phyloP scores from a whole-genome alignment of 2,113 vertebrate species.

The Phrynosoma platyrhinos region DNA sequence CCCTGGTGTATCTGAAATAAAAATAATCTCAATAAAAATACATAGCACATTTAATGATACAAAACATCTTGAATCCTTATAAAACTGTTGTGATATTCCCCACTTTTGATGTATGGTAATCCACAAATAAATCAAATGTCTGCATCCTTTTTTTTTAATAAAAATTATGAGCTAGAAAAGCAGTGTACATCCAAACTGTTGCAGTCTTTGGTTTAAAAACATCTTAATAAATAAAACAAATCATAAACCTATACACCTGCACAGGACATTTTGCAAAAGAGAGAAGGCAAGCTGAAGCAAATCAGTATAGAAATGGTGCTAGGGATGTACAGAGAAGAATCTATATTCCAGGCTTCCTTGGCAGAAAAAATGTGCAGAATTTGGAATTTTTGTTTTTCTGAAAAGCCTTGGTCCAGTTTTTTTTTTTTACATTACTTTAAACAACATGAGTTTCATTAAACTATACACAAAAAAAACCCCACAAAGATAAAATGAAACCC shows the following conservation, averaged over 20 bases:
- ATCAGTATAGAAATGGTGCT: conserved; percentile 36
- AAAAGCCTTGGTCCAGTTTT: conserved; percentile 77
- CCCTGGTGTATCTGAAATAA: not conserved
- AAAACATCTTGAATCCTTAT: not conserved
- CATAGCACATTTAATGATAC: not conserved
- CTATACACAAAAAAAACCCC: conserved; percentile 52
- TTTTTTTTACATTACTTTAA: conserved; percentile 62
- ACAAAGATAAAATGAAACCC: conserved; percentile 58
- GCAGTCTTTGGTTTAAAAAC: conserved; percentile 81
- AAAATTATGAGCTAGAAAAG: conserved; percentile 63
- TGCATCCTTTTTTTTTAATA: conserved; percentile 68
- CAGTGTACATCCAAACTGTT: conserved; percentile 68
- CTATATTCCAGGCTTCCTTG: conserved; percentile 66
- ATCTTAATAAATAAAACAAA: conserved; percentile 97
- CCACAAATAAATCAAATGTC: conserved; percentile 41
- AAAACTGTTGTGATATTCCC: not conserved
- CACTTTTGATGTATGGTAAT: not conserved
- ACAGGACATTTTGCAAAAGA: conserved; percentile 68
- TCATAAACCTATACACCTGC: conserved; percentile 84
- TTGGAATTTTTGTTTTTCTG: conserved; percentile 27
- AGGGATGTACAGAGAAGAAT: conserved; percentile 46
- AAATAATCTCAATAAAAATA: not conserved
- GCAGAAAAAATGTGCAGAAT: conserved; percentile 48
- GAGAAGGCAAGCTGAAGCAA: conserved; percentile 43
- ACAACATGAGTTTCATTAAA: conserved; percentile 62